Conservation (phyloP, 2,797 vertebrate species). For the Schizopygopsis pylzovi region DNA sequence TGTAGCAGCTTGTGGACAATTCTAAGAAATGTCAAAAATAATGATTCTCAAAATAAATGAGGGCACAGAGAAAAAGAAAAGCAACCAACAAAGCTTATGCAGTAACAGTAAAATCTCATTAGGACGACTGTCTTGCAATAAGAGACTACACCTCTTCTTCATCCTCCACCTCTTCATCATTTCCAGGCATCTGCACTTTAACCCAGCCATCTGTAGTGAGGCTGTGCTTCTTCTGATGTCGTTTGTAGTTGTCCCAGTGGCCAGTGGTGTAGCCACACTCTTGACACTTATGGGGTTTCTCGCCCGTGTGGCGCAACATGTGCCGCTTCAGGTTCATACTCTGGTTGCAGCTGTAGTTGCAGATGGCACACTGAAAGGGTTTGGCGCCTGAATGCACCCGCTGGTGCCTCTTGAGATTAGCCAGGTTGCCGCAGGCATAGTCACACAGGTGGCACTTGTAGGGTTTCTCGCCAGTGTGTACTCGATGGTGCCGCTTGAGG, state of each 20-base stretch:
- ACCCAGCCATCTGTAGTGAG: slow-evolving; percentile 86
- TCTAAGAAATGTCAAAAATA: slow-evolving; percentile 64
- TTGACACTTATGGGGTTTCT: slow-evolving; percentile 94
- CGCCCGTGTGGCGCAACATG: slow-evolving; percentile 95
- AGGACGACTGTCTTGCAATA: slow-evolving; percentile 56
- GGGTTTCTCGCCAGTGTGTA: slow-evolving; percentile 96
- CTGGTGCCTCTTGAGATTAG: slow-evolving; percentile 96
- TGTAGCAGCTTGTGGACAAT: slow-evolving; percentile 77
- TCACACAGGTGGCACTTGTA: slow-evolving; percentile 97
- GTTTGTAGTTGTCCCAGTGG: slow-evolving; percentile 99
- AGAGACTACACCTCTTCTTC: slow-evolving; percentile 53
- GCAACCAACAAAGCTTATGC: slow-evolving; percentile 64
- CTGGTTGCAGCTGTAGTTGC: slow-evolving; percentile 98
- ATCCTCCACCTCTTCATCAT: slow-evolving; percentile 55
- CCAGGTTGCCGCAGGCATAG: slow-evolving; percentile 96
- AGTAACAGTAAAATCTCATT: slow-evolving; percentile 65
- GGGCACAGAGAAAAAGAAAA: slow-evolving; percentile 62
- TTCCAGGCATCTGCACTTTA: slow-evolving; percentile 75
- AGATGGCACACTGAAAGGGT: slow-evolving; percentile 93
- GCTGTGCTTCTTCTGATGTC: slow-evolving; percentile 97
- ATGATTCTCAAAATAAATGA: slow-evolving; percentile 49
- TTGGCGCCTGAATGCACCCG: slow-evolving; percentile 97
- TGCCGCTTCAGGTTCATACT: slow-evolving; percentile 99
- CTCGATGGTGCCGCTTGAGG: slow-evolving; percentile 95
- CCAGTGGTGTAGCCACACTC: slow-evolving; percentile 95